Conservation (phyloP, 2,888 invertebrate species). For the Dysmachus trigonus region DNA sequence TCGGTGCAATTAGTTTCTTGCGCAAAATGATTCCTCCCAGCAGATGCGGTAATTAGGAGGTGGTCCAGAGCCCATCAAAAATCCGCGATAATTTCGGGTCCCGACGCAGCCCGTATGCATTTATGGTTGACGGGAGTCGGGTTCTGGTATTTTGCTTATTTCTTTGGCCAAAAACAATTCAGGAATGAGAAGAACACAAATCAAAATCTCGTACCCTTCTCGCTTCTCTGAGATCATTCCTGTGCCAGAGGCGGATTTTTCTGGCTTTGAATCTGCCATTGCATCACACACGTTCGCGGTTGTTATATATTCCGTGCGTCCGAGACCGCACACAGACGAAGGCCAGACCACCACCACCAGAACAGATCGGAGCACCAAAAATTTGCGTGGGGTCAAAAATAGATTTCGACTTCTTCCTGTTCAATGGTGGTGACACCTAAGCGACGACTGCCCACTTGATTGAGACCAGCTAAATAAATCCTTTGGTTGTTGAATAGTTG, state of each 20-base stretch:
- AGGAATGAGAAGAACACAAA: not conserved
- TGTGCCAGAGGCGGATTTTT: not conserved
- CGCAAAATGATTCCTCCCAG: not conserved
- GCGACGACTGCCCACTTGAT: not conserved
- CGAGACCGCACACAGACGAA: not conserved
- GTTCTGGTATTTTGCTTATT: not conserved
- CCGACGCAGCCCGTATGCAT: not conserved
- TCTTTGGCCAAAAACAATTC: not conserved
- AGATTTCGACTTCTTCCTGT: slow-evolving; percentile 1
- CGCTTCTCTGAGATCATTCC: not conserved
- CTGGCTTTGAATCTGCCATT: not conserved
- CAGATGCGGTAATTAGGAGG: not conserved
- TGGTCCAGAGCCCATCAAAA: not conserved
- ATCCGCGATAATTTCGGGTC: not conserved
- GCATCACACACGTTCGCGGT: not conserved
- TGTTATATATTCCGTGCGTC: not conserved
- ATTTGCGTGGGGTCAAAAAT: slow-evolving; percentile 3
- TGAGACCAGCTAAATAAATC: not conserved
- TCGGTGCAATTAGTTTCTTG: not conserved
- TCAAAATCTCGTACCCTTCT: not conserved
- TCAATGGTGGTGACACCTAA: not conserved
- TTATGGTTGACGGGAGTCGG: not conserved
- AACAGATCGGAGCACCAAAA: not conserved
- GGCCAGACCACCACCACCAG: not conserved
- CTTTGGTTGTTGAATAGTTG: not conserved